Evolutionary conservation across 2,113 vertebrate genomes (phyloP).

Genomic region (Labeo catla): DNA sequence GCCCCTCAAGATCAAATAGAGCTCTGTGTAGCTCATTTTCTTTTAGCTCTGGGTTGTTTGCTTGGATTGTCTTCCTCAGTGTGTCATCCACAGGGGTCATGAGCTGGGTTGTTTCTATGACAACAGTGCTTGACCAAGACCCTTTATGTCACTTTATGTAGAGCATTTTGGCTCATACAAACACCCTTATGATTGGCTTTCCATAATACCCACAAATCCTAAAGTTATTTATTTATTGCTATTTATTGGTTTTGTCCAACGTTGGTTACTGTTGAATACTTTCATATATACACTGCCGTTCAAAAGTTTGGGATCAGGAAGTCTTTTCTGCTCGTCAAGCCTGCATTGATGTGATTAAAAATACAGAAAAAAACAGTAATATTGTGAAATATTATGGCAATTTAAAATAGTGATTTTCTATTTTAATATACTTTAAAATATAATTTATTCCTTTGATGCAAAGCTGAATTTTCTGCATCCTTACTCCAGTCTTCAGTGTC

Average conservation of each 20-base stretch:
- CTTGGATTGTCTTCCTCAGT: not conserved
- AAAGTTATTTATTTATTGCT: not conserved
- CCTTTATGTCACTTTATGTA: not conserved
- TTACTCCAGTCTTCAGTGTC: no score
- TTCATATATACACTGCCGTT: not conserved
- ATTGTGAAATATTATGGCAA: no score
- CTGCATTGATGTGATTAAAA: no score
- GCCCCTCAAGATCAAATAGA: not conserved
- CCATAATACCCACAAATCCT: not conserved
- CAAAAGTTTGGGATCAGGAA: no score
- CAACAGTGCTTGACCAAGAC: slow-evolving; percentile 15
- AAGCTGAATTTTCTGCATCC: no score
- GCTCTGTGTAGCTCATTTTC: not conserved
- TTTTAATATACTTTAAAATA: no score
- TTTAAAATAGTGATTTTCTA: no score
- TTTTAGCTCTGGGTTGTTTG: slow-evolving; percentile 17
- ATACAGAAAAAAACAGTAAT: no score
- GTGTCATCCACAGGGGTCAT: slow-evolving; percentile 18
- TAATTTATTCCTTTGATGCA: no score
- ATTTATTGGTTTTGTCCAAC: not conserved
- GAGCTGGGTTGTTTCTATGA: slow-evolving; percentile 37
- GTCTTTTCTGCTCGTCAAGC: no score
- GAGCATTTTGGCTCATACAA: not conserved
- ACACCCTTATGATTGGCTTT: not conserved
- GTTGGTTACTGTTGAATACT: not conserved